Evolutionary conservation across 2,888 invertebrate species (phyloP), one percentile per base, ranked within the genome.

Genomic region (Ennomos erosarius): DNA sequence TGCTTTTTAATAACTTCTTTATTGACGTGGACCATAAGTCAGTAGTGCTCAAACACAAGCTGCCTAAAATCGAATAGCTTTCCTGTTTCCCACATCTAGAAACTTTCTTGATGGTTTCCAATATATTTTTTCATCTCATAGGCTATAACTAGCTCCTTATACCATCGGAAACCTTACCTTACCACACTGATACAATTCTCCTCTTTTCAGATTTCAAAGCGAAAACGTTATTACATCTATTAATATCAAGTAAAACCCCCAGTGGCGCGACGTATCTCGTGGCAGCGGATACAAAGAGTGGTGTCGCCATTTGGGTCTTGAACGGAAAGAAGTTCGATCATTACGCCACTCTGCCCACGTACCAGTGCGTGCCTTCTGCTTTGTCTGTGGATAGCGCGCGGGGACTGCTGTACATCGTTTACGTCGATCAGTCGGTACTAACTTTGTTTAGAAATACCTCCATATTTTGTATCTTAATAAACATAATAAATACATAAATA

Each of bases 361-460:
- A 96, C 76, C 85, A 88, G 10, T 95, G 94, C 62, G 93, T 95
- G 38, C 95, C 96, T 0, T 96, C 96, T 0, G 96, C 97, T 0
- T 73, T 98, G 67, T 93, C 94, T 0, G 91, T 98, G 43, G 95
- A 96, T 75, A 91, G 93, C 12, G 81, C 81, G 9, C 85, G 86
- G 1, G 92, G 94, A 6, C 93, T 93, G 43, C 82, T 98, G 8
- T 93, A 97, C 36, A 92, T 96, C 9, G 94, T 94, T 2, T 98
- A 97, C 86, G 93, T 96, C 0, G 96, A 98, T 89, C 96, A 96
- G 72, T 96, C 95, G 94, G 97, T 96, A 71, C 55, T 59, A 34
- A 44, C 9, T 16, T 34, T 26, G 6, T 6, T 6, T 26, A 6
- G 26, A 26, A 26, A 26, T 16, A 16, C 16, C 3, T 16, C 16